Conservation (phyloP, 2,797 vertebrate genomes). For the Pseudocheirus occidentalis region DNA sequence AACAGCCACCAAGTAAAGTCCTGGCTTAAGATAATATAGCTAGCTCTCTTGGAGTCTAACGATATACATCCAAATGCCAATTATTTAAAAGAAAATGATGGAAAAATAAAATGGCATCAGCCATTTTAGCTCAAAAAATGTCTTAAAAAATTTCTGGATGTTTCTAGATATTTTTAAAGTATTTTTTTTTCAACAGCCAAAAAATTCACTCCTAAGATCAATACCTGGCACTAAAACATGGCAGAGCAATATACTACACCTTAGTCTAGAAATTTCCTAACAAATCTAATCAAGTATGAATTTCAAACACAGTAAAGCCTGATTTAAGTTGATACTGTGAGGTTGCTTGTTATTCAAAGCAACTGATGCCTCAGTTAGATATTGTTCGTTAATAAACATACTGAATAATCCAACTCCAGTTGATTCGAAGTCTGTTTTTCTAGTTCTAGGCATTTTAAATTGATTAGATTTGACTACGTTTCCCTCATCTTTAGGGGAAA, state of each 20-base stretch:
- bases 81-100: constrained; percentile 65
- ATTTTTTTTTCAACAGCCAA: constrained; percentile 71
- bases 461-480: constrained; percentile 27
- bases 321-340: constrained; percentile 59
- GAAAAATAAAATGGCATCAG: constrained; percentile 55
- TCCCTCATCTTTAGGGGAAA: not conserved
- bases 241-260: constrained; percentile 66
- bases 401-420: constrained; percentile 16
- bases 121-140: constrained; percentile 60
- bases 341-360: constrained; percentile 63
- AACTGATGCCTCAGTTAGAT: constrained; percentile 56
- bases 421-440: constrained; percentile 53
- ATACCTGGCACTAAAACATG: constrained; percentile 70
- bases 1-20: constrained; percentile 55
- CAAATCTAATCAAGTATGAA: constrained; percentile 58
- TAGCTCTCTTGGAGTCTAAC: constrained; percentile 38
- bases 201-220: constrained; percentile 67
- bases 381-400: constrained; percentile 65
- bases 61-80: constrained; percentile 62
- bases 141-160: constrained; percentile 72
- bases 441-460: constrained; percentile 39
- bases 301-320: constrained; percentile 69
- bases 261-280: constrained; percentile 64
- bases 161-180: constrained; percentile 69
- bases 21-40: constrained; percentile 56